These are phyloP conservation scores for Scaptomyza caliginosa DNA, from an alignment of 2,888 invertebrate genomes.

Conservation along the genomic window DNA sequence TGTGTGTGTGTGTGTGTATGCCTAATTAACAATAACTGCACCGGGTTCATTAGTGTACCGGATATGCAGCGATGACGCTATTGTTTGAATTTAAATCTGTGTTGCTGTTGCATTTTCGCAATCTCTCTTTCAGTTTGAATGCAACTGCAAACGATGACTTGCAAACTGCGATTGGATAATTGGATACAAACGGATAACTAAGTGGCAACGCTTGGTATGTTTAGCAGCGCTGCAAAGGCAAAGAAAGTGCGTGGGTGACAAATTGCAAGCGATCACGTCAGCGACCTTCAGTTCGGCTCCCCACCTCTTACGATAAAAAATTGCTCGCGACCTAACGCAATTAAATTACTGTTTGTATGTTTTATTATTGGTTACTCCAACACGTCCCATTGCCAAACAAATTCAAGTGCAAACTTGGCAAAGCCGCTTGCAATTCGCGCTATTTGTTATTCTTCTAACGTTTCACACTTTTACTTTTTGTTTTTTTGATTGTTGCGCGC, in stretches of 20 bases:
- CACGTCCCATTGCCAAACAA: constrained; percentile 73
- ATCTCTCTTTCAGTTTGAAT: constrained; percentile 18
- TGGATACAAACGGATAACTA: constrained; percentile 7
- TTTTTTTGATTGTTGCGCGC: constrained; percentile 38
- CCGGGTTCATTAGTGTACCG: constrained; percentile 70
- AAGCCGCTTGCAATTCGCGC: constrained; percentile 14
- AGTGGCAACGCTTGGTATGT: constrained; percentile 21
- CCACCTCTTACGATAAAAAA: neutral
- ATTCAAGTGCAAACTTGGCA: constrained; percentile 74
- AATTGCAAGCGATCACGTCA: constrained; percentile 53
- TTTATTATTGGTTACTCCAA: constrained; percentile 45
- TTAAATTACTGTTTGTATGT: constrained; percentile 12
- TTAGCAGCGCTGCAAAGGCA: neutral
- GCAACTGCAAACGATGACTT: constrained; percentile 29
- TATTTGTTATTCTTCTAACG: constrained; percentile 60
- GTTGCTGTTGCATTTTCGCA: constrained; percentile 35
- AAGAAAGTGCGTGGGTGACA: constrained; percentile 45
- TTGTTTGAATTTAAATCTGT: constrained; percentile 53
- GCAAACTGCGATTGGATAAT: constrained; percentile 28
- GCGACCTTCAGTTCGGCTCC: constrained; percentile 57
- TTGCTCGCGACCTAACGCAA: constrained; percentile 28
- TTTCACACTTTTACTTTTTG: constrained; percentile 67
- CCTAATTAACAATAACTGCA: constrained; percentile 71
- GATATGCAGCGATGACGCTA: constrained; percentile 75
- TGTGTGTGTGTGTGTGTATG: constrained; percentile 18